Evolutionary conservation across 2,797 vertebrate species (phyloP).

Genomic region (Amphiprion clarkii): DNA sequence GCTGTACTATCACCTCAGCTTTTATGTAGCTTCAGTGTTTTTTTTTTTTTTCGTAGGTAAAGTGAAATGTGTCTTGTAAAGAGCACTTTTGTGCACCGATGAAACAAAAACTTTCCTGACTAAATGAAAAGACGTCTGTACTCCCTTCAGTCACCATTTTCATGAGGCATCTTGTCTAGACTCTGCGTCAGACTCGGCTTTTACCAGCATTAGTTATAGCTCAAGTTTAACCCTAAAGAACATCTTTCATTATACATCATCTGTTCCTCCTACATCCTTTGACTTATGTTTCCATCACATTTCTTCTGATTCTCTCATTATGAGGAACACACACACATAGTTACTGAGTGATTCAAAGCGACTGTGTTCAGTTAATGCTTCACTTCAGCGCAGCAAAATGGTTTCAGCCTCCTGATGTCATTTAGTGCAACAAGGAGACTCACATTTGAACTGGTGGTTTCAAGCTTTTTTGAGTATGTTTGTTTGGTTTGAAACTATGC

Average conservation of each 20-base stretch:
- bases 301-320: constrained; percentile 22
- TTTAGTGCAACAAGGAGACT: not conserved
- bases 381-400: constrained; percentile 39
- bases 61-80: constrained; percentile 11
- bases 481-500: too few species aligned
- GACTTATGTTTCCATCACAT: constrained; percentile 1
- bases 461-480: too few species aligned
- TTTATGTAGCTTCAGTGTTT: constrained; percentile 2
- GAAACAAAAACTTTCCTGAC: constrained; percentile 9
- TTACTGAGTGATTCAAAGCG: constrained; percentile 41
- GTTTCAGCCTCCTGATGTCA: constrained; percentile 11
- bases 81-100: constrained; percentile 7
- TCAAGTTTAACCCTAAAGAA: not conserved
- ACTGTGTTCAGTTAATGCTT: constrained; percentile 61
- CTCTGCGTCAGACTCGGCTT: not conserved
- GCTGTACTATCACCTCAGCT: not conserved
- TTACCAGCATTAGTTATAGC: constrained; percentile 4
- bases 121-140: not conserved
- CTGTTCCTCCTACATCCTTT: constrained; percentile 16
- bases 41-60: constrained; percentile 26
- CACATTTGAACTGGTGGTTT: not conserved
- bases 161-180: constrained; percentile 2
- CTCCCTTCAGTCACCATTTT: constrained; percentile 6
- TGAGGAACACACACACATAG: constrained; percentile 23
- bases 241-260: constrained; percentile 21